These are phyloP conservation scores for Notoglanidium macrostoma DNA, from an alignment of 2,797 vertebrate species.

Conservation along the genomic window DNA sequence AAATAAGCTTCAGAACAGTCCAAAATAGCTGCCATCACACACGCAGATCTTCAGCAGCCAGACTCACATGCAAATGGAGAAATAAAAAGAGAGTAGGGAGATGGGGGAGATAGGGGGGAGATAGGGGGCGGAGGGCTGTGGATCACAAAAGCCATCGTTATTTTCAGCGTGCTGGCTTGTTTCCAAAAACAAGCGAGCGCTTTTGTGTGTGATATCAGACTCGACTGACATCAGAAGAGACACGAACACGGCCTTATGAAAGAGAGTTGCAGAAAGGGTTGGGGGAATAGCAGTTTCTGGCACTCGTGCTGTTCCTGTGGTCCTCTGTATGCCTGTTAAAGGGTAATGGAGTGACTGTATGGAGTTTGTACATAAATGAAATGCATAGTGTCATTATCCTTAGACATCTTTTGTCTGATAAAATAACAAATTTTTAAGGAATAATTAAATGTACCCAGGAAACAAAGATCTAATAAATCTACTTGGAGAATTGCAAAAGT, in stretches of 20 bases:
- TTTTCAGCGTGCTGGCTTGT: slow-evolving; percentile 51
- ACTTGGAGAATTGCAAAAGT: not conserved
- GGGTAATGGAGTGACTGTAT: not conserved
- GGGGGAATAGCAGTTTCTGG: not conserved
- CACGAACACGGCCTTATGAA: slow-evolving; percentile 35
- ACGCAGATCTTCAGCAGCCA: slow-evolving; percentile 26
- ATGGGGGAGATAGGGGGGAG: not conserved
- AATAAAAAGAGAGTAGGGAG: slow-evolving; percentile 7
- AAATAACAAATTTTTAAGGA: not conserved
- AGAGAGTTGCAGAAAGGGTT: not conserved
- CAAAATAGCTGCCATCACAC: slow-evolving; percentile 47
- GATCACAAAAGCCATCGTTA: slow-evolving; percentile 41
- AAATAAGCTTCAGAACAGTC: slow-evolving; percentile 53
- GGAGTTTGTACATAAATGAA: not conserved
- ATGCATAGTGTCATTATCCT: not conserved
- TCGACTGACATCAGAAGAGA: slow-evolving; percentile 44
- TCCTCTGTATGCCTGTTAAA: not conserved
- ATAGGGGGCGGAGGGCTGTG: slow-evolving; percentile 1
- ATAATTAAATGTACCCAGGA: not conserved
- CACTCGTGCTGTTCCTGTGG: not conserved
- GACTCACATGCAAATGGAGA: not conserved
- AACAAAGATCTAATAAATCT: not conserved
- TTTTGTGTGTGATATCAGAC: slow-evolving; percentile 47
- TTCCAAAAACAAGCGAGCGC: slow-evolving; percentile 43
- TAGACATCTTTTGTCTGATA: not conserved